A percentile compares a stretch with the other conserved stretches of the same genome.
These are phyloP conservation scores for Anagrus nilaparvatae DNA, from an alignment of 1,140 invertebrate species.

Conservation along the genomic window DNA sequence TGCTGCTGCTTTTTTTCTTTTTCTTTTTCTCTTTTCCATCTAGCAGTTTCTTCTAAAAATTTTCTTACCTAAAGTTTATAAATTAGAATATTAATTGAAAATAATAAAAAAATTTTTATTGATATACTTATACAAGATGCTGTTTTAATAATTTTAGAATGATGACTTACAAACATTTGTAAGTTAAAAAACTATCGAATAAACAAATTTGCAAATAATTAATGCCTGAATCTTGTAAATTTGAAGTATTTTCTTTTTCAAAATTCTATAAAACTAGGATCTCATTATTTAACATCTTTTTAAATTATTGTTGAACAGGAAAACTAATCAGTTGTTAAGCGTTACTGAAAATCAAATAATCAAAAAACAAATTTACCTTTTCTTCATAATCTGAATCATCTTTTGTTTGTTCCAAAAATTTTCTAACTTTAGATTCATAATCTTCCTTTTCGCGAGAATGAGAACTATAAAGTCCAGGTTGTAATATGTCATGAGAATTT, in stretches of 20 bases:
- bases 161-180: too few relatives aligned
- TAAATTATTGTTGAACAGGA: too few relatives aligned
- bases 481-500: conserved; percentile 45
- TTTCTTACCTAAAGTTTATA: conserved; percentile 50
- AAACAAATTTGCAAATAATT: too few relatives aligned
- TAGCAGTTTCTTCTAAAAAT: conserved; percentile 67
- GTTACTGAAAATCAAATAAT: too few relatives aligned
- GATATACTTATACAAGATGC: too few relatives aligned
- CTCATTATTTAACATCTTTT: too few relatives aligned
- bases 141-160: too few relatives aligned
- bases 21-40: conserved; percentile 55
- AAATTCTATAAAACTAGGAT: too few relatives aligned
- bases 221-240: too few relatives aligned
- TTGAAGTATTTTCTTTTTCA: too few relatives aligned
- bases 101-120: neutral
- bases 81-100: neutral
- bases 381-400: conserved; percentile 75
- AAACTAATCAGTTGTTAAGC: too few relatives aligned
- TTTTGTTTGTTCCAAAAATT: conserved; percentile 67
- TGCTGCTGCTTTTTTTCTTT: conserved; percentile 58
- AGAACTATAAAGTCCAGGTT: conserved; percentile 41
- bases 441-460: conserved; percentile 44
- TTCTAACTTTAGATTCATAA: conserved; percentile 62
- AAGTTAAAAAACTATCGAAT: too few relatives aligned
- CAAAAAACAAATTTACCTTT: conserved; percentile 39